Conservation (phyloP, 2,888 invertebrate genomes). For the Dolichopus griseipennis region DNA sequence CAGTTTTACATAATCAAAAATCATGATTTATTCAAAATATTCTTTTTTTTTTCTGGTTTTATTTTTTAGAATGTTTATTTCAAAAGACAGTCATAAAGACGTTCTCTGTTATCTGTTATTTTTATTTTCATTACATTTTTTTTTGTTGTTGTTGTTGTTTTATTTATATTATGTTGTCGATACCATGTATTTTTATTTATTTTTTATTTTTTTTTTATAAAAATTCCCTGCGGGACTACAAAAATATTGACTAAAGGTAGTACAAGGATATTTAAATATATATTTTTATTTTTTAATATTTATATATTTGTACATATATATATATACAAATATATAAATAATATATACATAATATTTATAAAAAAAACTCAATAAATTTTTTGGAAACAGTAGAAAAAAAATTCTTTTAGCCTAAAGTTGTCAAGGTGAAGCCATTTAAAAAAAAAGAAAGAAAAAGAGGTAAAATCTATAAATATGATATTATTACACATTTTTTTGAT, state of each 20-base stretch:
- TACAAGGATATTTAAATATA: not conserved
- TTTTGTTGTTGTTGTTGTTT: not conserved
- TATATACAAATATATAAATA: too few relatives aligned
- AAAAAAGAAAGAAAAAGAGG: not conserved
- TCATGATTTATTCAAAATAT: not conserved
- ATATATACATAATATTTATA: too few relatives aligned
- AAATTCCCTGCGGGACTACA: not conserved
- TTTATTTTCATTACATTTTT: too few relatives aligned
- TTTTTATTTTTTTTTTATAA: not conserved
- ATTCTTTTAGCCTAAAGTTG: not conserved
- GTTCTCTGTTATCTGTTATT: not conserved
- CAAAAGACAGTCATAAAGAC: constrained; percentile 4
- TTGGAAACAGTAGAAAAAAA: too few relatives aligned
- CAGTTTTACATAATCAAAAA: not conserved
- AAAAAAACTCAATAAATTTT: not conserved
- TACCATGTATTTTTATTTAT: not conserved
- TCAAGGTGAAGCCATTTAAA: constrained; percentile 6
- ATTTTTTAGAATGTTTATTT: not conserved
- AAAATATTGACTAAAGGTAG: not conserved
- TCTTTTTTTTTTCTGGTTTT: too few relatives aligned
- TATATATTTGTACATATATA: too few relatives aligned
- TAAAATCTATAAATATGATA: not conserved
- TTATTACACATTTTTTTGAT: too few relatives aligned
- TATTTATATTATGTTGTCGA: not conserved
- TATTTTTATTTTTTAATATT: too few relatives aligned